phyloP scores from a whole-genome alignment of 2,888 invertebrate species.

The Cinara cedri region DNA sequence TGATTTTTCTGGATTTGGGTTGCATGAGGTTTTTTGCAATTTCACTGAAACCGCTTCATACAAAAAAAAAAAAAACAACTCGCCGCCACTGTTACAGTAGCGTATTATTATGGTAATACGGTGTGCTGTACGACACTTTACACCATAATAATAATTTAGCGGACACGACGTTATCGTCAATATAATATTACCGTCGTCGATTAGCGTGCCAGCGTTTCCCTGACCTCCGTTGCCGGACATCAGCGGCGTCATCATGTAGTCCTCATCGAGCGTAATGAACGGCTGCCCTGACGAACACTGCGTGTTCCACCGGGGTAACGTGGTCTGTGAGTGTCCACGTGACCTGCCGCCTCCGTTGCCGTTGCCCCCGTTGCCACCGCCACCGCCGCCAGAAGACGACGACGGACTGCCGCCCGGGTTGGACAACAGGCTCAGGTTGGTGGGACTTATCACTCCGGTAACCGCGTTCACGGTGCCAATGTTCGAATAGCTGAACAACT shows the following conservation, averaged over 20 bases:
- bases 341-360: constrained; percentile 18
- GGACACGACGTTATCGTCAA: too few species aligned
- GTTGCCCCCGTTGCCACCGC: too few species aligned
- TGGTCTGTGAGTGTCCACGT: constrained; percentile 58
- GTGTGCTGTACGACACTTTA: too few species aligned
- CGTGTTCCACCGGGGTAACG: constrained; percentile 61
- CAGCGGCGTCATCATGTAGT: constrained; percentile 87
- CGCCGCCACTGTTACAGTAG: too few species aligned
- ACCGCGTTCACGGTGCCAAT: constrained; percentile 79
- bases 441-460: constrained; percentile 87
- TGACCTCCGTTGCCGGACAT: constrained; percentile 69
- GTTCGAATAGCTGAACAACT: constrained; percentile 92
- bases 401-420: constrained; percentile 63
- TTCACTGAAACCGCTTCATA: too few species aligned
- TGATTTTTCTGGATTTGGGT: too few species aligned
- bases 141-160: too few species aligned
- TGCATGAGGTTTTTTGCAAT: too few species aligned
- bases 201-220: constrained; percentile 71
- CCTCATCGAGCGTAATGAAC: constrained; percentile 89
- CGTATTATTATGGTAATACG: too few species aligned
- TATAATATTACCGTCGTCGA: constrained; percentile 74
- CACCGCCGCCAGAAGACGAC: constrained; percentile 31
- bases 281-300: constrained; percentile 69
- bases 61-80: too few species aligned
- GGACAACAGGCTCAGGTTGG: constrained; percentile 80